Percentiles rank a stretch among this genome's conserved stretches.
Conservation (phyloP, 2,888 invertebrate genomes). For the Epiblema foenella region DNA sequence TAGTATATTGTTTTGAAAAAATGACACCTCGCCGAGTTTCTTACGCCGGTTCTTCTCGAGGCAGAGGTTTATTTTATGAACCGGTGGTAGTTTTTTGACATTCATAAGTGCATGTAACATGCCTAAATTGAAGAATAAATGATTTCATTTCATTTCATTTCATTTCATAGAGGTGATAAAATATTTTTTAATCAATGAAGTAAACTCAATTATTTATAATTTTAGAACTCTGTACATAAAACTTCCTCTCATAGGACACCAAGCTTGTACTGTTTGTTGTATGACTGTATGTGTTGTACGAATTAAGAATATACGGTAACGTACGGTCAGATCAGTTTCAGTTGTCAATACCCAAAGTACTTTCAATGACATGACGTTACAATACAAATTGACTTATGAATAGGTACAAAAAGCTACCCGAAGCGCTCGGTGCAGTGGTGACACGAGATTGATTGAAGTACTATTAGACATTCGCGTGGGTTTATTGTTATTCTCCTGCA, state of each 20-base stretch:
- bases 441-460: conserved; percentile 47
- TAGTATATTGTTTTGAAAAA: too few species aligned
- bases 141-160: too few species aligned
- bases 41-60: too few species aligned
- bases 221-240: conserved; percentile 34
- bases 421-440: conserved; percentile 19
- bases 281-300: conserved; percentile 52
- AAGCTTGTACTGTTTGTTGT: conserved; percentile 54
- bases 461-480: conserved; percentile 67
- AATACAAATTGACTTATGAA: conserved; percentile 29
- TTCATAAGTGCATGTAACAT: too few species aligned
- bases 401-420: conserved; percentile 26
- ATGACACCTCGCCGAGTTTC: too few species aligned
- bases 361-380: conserved; percentile 11
- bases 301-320: conserved; percentile 53
- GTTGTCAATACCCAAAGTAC: conserved; percentile 35
- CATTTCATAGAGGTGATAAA: too few species aligned
- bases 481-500: conserved; percentile 61
- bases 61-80: too few species aligned
- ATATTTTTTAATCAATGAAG: too few species aligned
- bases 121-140: too few species aligned
- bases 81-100: too few species aligned
- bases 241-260: conserved; percentile 67
- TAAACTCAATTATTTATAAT: conserved; percentile 5
- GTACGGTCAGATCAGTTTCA: conserved; percentile 33